Base-by-base conservation (phyloP, 2,888 invertebrate genomes). In the Parapristionchus giblindavisi region DNA sequence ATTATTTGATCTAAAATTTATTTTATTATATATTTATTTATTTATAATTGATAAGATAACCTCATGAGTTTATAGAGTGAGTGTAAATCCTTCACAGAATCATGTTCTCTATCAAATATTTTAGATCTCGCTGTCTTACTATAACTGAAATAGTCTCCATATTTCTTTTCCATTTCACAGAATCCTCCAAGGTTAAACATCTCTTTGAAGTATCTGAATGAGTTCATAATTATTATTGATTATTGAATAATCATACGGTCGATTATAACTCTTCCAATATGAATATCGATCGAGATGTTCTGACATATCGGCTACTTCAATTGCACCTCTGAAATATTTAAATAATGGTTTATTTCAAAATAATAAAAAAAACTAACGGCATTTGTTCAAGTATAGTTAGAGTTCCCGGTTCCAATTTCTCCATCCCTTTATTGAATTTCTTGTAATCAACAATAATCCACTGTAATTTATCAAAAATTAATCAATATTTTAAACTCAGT, bases 391-490 rank as follows among this genome's bases (percentile, higher is more conserved):
- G 21, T 27, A 68, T 68, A 34, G 51, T 51, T 1, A 68, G 34
- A 3, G 54, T 51, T 8, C 68, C 68, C 21, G 52, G 52, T 2
- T 38, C 36, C 17, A 68, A 40, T 24, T 8, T 6, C 1, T 14
- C 38, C 38, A 36, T 17, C 36, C 68, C 68, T 38, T 36, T 32
- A 14, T 24, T 24, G 52, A 68, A 68, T 34, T 54, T 51, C 17
- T 68, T 68, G 54, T 68, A 68, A 36, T 68, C 68, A 4, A 68
- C 52, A 29, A 68, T 54, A 14, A 68, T 54, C 68, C 68, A 68
- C 63, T 65, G 40, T 8, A 17, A 3, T 27, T 27, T 54, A 21
- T 21, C 1, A 54, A 14, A 27, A 5, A 27, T 8, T 43, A 43
- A 14, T 17, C 11, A 14, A n/a, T n/a, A n/a, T n/a, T n/a, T n/a